phyloP scores from a whole-genome alignment of 2,888 invertebrate genomes.

The Apamea crenata region DNA sequence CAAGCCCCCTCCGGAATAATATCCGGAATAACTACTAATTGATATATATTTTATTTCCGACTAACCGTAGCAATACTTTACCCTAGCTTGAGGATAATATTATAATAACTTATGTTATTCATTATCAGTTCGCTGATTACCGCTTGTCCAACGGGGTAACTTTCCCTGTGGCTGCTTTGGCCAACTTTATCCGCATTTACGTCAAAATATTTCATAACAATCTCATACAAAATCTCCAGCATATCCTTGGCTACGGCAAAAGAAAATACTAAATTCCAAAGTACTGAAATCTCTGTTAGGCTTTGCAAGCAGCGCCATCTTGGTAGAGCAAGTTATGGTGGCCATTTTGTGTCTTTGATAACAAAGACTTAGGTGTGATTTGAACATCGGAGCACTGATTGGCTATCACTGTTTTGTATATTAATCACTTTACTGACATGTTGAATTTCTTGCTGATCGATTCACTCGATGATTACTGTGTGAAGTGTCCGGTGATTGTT shows the following conservation, averaged over 20 bases:
- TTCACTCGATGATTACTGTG: conserved; percentile 37
- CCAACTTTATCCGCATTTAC: conserved; percentile 7
- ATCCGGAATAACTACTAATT: too few species aligned
- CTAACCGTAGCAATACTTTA: too few species aligned
- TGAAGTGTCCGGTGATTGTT: conserved; percentile 36
- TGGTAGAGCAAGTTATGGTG: conserved; percentile 7
- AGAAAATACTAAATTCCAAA: background rate
- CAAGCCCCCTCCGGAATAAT: too few species aligned
- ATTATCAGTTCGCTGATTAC: background rate
- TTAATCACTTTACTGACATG: conserved; percentile 43
- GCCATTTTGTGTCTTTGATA: conserved; percentile 24
- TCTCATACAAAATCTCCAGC: conserved; percentile 4
- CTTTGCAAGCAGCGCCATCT: background rate
- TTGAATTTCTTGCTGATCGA: conserved; percentile 37
- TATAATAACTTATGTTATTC: background rate
- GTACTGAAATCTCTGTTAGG: background rate
- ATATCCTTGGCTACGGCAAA: background rate
- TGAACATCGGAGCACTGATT: conserved; percentile 41
- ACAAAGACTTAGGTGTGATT: conserved; percentile 47
- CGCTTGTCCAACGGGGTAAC: conserved; percentile 14
- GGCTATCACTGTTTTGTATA: conserved; percentile 39
- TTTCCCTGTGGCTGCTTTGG: background rate
- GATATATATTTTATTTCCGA: too few species aligned
- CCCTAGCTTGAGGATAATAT: too few species aligned
- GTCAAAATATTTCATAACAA: conserved; percentile 41